These are phyloP conservation scores for Tragelaphus scriptus DNA, from an alignment of 2,113 vertebrate species.

Conservation along the genomic window DNA sequence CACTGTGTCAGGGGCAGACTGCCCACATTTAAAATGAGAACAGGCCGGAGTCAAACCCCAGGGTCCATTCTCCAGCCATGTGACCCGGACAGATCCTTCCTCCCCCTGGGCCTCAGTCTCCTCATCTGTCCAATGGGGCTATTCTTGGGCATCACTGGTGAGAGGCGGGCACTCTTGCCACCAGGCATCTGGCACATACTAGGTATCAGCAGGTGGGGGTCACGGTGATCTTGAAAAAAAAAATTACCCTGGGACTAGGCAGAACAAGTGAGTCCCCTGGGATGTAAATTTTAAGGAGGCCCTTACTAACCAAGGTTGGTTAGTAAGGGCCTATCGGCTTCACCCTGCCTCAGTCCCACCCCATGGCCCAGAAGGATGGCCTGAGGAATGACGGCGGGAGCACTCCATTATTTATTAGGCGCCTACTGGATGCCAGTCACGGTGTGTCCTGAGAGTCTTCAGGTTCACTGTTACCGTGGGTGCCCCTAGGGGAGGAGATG, in stretches of 20 bases:
- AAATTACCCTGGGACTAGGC: neutral
- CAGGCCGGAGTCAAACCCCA: neutral
- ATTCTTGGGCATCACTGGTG: fast-evolving
- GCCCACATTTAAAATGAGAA: neutral
- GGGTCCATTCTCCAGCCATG: fast-evolving
- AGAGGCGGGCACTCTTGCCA: neutral
- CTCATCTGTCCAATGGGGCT: neutral
- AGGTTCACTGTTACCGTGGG: too few relatives aligned
- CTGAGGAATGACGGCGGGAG: fast-evolving
- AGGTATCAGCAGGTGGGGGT: neutral
- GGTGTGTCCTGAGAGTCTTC: fast-evolving
- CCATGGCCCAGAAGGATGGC: fast-evolving
- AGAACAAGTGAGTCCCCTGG: too few relatives aligned
- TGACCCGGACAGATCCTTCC: fast-evolving
- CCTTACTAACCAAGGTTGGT: too few relatives aligned
- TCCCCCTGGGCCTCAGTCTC: neutral
- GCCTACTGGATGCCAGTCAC: neutral
- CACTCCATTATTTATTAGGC: too few relatives aligned
- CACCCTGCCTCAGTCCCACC: neutral
- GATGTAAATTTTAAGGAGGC: too few relatives aligned
- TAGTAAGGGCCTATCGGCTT: too few relatives aligned
- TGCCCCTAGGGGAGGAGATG: fast-evolving
- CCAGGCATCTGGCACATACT: neutral
- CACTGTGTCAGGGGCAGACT: neutral
- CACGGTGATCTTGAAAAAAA: neutral